Conservation (phyloP, 2,113 vertebrate genomes). For the Eubucco bourcierii region DNA sequence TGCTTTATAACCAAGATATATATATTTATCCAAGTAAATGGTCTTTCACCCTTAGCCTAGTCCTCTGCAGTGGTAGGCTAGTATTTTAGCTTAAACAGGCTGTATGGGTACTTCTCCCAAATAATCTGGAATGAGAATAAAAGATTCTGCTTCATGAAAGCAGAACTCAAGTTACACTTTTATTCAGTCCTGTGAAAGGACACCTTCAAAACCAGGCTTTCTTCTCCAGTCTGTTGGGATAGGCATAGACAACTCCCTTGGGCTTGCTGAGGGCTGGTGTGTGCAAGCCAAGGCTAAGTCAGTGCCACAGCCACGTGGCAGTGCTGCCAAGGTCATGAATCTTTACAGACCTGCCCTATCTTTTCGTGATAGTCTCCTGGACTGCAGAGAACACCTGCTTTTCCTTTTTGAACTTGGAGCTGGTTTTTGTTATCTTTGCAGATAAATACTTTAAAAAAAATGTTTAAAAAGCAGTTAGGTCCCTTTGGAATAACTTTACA, state of each 20-base stretch:
- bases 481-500: neutral
- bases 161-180: neutral
- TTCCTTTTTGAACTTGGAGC: neutral
- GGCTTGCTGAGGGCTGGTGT: neutral
- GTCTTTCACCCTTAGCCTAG: neutral
- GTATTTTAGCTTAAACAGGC: neutral
- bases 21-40: neutral
- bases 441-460: neutral
- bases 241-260: neutral
- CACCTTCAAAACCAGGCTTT: neutral
- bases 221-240: neutral
- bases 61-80: too few species aligned
- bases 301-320: accelerated
- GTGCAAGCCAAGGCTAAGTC: neutral
- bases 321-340: neutral
- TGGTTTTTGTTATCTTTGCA: neutral
- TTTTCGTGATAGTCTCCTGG: neutral
- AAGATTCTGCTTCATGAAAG: neutral
- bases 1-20: neutral
- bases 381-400: neutral
- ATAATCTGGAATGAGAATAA: neutral
- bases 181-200: neutral
- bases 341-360: accelerated
- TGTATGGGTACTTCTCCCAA: neutral
- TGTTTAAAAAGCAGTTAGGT: neutral